phyloP scores from a whole-genome alignment of 2,888 invertebrate species.

The Troides aeacus region DNA sequence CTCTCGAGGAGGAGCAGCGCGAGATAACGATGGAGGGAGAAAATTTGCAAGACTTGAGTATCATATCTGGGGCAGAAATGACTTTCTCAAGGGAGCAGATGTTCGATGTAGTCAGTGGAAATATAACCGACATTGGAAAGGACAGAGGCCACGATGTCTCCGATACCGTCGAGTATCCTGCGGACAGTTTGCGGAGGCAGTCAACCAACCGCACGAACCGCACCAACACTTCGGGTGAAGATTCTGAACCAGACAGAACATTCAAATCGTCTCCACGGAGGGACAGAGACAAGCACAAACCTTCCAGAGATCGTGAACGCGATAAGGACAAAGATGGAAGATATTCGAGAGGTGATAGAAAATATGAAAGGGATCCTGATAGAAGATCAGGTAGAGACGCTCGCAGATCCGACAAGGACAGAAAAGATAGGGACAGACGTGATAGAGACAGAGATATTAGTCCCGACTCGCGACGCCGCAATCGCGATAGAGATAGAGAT shows the following conservation, averaged over 20 bases:
- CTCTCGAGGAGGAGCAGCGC: slow-evolving; percentile 65
- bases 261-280: slow-evolving; percentile 62
- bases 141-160: slow-evolving; percentile 54
- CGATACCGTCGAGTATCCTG: slow-evolving; percentile 56
- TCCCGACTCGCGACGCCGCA: slow-evolving; percentile 54
- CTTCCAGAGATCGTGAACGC: slow-evolving; percentile 51
- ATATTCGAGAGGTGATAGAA: slow-evolving; percentile 59
- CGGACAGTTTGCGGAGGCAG: slow-evolving; percentile 52
- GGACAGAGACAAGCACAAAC: slow-evolving; percentile 58
- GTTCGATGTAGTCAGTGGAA: slow-evolving; percentile 71
- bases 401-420: slow-evolving; percentile 55
- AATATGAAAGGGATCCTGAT: slow-evolving; percentile 54
- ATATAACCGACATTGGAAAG: slow-evolving; percentile 46
- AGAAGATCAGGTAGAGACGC: slow-evolving; percentile 53
- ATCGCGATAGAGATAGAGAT: slow-evolving; percentile 58
- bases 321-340: slow-evolving; percentile 50
- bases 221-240: slow-evolving; percentile 65
- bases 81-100: slow-evolving; percentile 71
- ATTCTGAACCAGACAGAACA: slow-evolving; percentile 66
- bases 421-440: slow-evolving; percentile 41
- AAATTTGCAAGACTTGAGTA: slow-evolving; percentile 73
- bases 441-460: slow-evolving; percentile 55
- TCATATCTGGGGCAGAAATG: slow-evolving; percentile 57
- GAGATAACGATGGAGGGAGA: slow-evolving; percentile 82
- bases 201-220: slow-evolving; percentile 48